Conservation (phyloP, 1,140 invertebrate genomes). For the Euwallacea similis region DNA sequence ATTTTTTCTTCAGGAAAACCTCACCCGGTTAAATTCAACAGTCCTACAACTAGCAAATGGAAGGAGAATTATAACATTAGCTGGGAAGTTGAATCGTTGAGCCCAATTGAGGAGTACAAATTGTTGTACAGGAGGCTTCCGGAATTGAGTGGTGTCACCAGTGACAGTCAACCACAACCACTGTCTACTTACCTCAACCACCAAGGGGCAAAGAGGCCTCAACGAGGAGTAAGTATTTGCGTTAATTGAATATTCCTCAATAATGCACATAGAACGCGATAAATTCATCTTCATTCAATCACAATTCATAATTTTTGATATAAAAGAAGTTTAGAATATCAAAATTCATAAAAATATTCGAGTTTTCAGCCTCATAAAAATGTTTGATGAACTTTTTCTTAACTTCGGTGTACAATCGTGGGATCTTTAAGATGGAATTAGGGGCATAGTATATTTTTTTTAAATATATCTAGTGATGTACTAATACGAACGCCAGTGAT, state of each 20-base stretch:
- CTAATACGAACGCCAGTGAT: no score
- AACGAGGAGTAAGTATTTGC: slow-evolving; percentile 40
- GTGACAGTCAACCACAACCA: slow-evolving; percentile 55
- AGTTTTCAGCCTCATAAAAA: no score
- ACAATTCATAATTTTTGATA: no score
- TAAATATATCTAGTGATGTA: no score
- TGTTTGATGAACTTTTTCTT: no score
- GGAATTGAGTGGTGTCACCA: slow-evolving; percentile 54
- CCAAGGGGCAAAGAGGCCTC: slow-evolving; percentile 50
- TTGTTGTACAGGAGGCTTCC: slow-evolving; percentile 64
- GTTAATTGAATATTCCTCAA: neutral
- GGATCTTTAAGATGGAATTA: no score
- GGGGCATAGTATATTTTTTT: no score
- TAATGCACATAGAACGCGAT: neutral
- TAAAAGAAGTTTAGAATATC: no score
- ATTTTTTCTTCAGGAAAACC: slow-evolving; percentile 55
- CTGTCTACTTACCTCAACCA: slow-evolving; percentile 46
- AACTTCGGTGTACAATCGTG: no score
- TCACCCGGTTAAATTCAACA: slow-evolving; percentile 65
- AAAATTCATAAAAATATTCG: no score
- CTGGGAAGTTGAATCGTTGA: slow-evolving; percentile 67
- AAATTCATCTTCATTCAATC: neutral
- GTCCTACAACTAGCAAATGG: slow-evolving; percentile 62
- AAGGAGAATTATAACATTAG: slow-evolving; percentile 69
- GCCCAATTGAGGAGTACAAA: slow-evolving; percentile 67